Evolutionary conservation across 2,888 invertebrate genomes (phyloP).

Genomic region (Horisme vitalbata): DNA sequence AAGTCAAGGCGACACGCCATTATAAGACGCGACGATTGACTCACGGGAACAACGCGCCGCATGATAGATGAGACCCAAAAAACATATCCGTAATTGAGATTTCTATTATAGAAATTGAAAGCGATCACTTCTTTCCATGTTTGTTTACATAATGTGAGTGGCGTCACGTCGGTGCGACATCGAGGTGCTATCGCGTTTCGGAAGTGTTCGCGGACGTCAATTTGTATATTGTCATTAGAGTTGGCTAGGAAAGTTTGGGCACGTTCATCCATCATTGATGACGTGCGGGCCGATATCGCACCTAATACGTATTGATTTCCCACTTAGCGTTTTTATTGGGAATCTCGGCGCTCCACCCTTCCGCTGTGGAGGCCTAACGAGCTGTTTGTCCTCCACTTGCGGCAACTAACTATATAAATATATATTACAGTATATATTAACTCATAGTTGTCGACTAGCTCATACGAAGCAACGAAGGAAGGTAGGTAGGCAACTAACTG

Average conservation of each 20-base stretch:
- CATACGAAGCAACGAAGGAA: too few species aligned
- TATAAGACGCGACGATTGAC: conserved; percentile 72
- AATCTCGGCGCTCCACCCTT: conserved; percentile 79
- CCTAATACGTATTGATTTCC: conserved; percentile 83
- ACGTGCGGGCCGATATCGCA: conserved; percentile 80
- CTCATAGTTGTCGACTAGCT: too few species aligned
- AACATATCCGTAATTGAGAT: conserved; percentile 81
- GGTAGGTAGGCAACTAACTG: too few species aligned
- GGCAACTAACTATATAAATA: too few species aligned
- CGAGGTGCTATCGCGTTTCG: conserved; percentile 74
- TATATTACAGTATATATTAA: too few species aligned
- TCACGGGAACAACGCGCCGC: conserved; percentile 62
- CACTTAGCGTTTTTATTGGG: conserved; percentile 82
- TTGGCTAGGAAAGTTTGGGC: conserved; percentile 75
- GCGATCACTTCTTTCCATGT: conserved; percentile 69
- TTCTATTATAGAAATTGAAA: conserved; percentile 80
- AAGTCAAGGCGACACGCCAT: conserved; percentile 73
- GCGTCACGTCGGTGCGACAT: conserved; percentile 42
- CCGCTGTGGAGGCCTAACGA: conserved; percentile 75
- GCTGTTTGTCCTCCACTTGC: conserved; percentile 79
- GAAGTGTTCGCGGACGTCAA: conserved; percentile 77
- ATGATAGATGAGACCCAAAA: conserved; percentile 80
- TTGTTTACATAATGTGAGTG: conserved; percentile 81
- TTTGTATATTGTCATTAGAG: conserved; percentile 83
- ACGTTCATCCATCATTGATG: conserved; percentile 81